Evolutionary conservation across 1,140 invertebrate genomes (phyloP).

Genomic region (Colletes latitarsis): DNA sequence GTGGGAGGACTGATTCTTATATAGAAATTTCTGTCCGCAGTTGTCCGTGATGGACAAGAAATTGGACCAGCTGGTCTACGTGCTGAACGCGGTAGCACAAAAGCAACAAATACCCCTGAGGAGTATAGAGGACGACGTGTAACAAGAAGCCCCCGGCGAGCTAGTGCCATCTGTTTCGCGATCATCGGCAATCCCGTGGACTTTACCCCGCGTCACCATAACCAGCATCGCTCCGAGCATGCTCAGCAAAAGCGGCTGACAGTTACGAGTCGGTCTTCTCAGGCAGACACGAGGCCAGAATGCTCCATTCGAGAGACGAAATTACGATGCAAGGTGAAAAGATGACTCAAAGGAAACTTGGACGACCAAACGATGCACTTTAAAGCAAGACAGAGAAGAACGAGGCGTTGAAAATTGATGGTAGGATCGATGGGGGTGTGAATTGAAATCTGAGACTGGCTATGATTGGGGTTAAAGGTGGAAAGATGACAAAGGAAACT

Average conservation of each 20-base stretch:
- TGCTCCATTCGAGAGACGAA: background rate
- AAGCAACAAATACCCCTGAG: slow-evolving; percentile 82
- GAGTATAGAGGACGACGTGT: slow-evolving; percentile 80
- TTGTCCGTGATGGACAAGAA: slow-evolving; percentile 87
- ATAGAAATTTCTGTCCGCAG: slow-evolving; percentile 79
- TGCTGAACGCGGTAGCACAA: slow-evolving; percentile 84
- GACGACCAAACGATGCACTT: too few species aligned
- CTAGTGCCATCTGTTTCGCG: slow-evolving; percentile 42
- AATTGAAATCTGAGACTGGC: too few species aligned
- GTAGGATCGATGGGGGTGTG: too few species aligned
- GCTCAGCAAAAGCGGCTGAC: slow-evolving; percentile 55
- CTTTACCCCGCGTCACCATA: slow-evolving; percentile 58
- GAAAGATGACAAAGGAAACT: too few species aligned
- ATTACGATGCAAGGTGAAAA: background rate
- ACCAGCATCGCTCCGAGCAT: slow-evolving; percentile 58
- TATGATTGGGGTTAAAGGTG: background rate
- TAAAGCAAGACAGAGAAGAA: background rate
- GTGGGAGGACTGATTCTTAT: background rate
- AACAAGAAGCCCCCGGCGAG: slow-evolving; percentile 66
- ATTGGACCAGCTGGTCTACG: slow-evolving; percentile 85
- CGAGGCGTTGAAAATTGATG: too few species aligned
- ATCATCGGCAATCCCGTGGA: slow-evolving; percentile 18
- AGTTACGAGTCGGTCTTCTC: too few species aligned
- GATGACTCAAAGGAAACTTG: background rate
- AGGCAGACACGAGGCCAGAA: too few species aligned